These are phyloP conservation scores for Scytalopus superciliaris DNA, from an alignment of 2,113 vertebrate genomes.

Conservation along the genomic window DNA sequence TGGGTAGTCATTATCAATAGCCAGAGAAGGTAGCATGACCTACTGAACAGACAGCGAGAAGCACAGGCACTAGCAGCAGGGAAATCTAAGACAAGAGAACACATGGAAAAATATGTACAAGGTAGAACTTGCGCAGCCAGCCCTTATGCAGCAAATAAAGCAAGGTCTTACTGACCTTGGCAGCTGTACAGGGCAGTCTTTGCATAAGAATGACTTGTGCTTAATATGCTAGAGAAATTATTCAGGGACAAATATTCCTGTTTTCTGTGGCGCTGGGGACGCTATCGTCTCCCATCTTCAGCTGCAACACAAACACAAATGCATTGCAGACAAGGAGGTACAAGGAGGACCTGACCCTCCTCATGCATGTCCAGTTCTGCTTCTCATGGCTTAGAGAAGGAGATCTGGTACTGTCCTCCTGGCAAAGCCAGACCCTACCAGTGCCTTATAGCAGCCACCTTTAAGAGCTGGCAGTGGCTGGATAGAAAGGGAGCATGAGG, in stretches of 20 bases:
- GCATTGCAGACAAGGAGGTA: not conserved
- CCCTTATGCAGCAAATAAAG: constrained; percentile 52
- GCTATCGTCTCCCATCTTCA: not conserved
- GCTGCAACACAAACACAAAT: not conserved
- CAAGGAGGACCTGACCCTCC: not conserved
- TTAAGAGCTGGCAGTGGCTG: not conserved
- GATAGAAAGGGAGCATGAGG: not conserved
- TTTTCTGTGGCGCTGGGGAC: not conserved
- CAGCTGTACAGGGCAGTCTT: constrained; percentile 53
- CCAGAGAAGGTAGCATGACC: not conserved
- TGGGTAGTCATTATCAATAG: constrained; percentile 13
- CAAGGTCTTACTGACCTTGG: constrained; percentile 65
- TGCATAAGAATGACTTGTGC: constrained; percentile 59
- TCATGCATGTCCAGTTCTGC: not conserved
- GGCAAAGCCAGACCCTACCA: not conserved
- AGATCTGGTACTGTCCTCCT: not conserved
- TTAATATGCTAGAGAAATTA: constrained; percentile 56
- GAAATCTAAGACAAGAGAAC: constrained; percentile 13
- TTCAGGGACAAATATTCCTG: constrained; percentile 35
- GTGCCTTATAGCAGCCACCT: not conserved
- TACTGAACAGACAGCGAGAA: constrained; percentile 1
- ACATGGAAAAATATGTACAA: not conserved
- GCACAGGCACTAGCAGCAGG: not conserved
- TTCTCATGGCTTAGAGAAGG: not conserved
- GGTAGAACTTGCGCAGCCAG: constrained; percentile 43